phyloP scores from a whole-genome alignment of 2,113 vertebrate genomes.

The Leucopsar rothschildi region DNA sequence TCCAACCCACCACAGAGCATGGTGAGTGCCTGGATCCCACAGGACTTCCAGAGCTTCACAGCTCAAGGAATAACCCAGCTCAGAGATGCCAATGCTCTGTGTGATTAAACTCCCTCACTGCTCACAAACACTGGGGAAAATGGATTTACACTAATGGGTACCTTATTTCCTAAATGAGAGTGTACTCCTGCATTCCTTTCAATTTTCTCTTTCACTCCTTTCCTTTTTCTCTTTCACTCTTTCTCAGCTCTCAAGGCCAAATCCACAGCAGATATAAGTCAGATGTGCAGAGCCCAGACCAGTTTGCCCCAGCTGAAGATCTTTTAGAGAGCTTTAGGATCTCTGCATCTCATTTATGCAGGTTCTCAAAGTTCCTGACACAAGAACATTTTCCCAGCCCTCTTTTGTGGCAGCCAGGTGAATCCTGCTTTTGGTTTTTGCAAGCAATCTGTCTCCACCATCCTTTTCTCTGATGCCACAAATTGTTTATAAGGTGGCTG shows the following conservation, averaged over 20 bases:
- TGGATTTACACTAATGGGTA: rapidly evolving
- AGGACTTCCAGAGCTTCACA: neutral
- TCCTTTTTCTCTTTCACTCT: neutral
- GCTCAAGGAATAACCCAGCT: neutral
- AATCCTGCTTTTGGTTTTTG: neutral
- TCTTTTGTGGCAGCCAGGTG: neutral
- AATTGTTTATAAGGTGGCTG: neutral
- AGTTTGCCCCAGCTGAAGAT: neutral
- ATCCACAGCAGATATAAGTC: neutral
- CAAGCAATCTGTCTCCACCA: neutral
- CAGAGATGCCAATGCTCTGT: neutral
- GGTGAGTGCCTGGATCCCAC: rapidly evolving
- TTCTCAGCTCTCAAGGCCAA: neutral
- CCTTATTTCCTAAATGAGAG: neutral
- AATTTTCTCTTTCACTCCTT: neutral
- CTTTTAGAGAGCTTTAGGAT: neutral
- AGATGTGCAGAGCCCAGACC: neutral
- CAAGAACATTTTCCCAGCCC: neutral
- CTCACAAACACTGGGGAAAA: neutral
- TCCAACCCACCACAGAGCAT: rapidly evolving
- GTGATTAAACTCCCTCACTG: neutral
- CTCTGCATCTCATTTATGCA: neutral
- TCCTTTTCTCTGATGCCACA: neutral
- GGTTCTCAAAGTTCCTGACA: neutral
- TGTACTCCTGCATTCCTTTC: neutral